A percentile compares a stretch with the other conserved stretches of the same genome.
Conservation (phyloP, 2,888 invertebrate genomes). For the Folsomia manolachei region DNA sequence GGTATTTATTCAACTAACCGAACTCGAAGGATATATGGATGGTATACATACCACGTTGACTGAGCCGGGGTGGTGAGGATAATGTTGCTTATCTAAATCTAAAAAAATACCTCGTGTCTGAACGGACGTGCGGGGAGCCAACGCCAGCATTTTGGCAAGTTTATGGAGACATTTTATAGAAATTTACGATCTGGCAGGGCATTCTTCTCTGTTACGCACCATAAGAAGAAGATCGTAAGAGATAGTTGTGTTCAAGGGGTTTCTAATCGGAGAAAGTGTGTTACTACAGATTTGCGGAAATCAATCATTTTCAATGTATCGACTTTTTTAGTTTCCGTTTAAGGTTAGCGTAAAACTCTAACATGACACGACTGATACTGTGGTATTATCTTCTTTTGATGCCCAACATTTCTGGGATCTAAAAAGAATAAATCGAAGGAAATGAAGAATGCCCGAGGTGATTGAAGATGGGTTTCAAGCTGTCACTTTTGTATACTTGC, state of each 20-base stretch:
- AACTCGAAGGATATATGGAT: neutral
- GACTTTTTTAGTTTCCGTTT: neutral
- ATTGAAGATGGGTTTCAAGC: no score
- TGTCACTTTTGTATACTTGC: no score
- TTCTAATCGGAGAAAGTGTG: conserved; percentile 19
- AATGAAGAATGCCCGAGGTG: no score
- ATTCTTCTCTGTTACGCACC: conserved; percentile 16
- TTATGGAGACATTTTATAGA: conserved; percentile 22
- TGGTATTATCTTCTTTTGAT: no score
- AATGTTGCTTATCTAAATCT: conserved; percentile 3
- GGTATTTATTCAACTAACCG: no score
- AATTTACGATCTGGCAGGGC: conserved; percentile 21
- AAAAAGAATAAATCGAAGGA: no score
- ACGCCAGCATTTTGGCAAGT: conserved; percentile 16
- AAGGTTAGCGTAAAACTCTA: no score
- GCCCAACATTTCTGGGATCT: no score
- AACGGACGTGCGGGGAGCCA: neutral
- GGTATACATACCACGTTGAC: neutral
- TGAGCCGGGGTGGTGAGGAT: neutral
- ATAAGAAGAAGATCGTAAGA: conserved; percentile 16
- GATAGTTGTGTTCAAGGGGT: conserved; percentile 19
- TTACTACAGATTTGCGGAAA: conserved; percentile 12
- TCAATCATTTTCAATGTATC: conserved; percentile 19
- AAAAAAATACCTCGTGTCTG: neutral
- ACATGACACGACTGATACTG: no score